Percentiles rank a stretch among this genome's conserved stretches.
These are phyloP conservation scores for Erinaceus europaeus DNA, from an alignment of 2,113 vertebrate genomes.

Conservation along the genomic window DNA sequence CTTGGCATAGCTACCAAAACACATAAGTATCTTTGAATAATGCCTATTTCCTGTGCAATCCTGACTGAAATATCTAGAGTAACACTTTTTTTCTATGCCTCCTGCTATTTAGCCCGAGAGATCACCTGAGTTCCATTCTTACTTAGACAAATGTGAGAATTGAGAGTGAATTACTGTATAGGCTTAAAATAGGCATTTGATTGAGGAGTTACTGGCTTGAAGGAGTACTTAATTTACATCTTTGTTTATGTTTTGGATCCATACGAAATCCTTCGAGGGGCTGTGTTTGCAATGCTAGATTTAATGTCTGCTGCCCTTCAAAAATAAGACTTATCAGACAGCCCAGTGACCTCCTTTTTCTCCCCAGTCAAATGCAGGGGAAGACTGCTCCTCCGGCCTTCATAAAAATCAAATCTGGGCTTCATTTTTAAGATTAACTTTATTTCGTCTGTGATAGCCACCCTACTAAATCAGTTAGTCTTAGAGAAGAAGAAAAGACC, in stretches of 20 bases:
- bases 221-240: neutral
- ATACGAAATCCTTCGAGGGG: neutral
- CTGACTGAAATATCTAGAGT: neutral
- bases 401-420: neutral
- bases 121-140: neutral
- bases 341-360: neutral
- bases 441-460: neutral
- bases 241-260: neutral
- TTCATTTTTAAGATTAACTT: neutral
- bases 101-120: neutral
- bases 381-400: neutral
- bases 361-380: neutral
- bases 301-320: neutral
- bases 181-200: neutral
- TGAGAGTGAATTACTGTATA: neutral
- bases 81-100: neutral
- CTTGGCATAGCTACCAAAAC: neutral
- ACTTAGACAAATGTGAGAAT: conserved; percentile 12
- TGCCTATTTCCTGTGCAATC: neutral
- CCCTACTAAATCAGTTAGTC: neutral
- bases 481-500: accelerated
- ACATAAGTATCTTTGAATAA: neutral
- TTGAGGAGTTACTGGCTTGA: neutral
- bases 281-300: neutral
- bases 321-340: neutral